Evolutionary conservation across 2,888 invertebrate genomes (phyloP), one percentile per base, ranked within the genome.

Genomic region (Ecliptopera silaceata): DNA sequence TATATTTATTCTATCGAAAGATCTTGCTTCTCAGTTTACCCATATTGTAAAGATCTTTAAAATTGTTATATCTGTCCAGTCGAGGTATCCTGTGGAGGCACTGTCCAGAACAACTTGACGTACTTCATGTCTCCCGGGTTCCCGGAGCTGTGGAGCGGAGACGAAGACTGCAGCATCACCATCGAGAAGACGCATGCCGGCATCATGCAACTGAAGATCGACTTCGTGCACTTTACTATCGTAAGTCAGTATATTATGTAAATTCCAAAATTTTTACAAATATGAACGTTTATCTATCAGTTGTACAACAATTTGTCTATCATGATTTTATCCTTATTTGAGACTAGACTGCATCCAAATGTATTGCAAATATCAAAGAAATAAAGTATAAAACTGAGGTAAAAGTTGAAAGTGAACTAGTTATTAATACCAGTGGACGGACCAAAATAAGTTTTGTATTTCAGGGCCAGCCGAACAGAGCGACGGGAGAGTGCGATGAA

Each of bases 81-180:
- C 80, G 94, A 95, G 68, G 94, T 95, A 59, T 93, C 93, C 43
- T 97, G 97, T 82, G 94, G 94, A 22, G 93, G 93, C 38, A 93
- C 93, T 60, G 93, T 96, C 34, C 92, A 92, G 77, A 96, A 96
- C 86, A 97, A 97, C 84, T 91, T 96, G 55, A 97, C 96, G 0
- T 96, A 97, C 84, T 95, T 97, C 80, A 93, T 95, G 70, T 97
- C 95, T 34, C 97, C 97, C 0, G 94, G 94, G 61, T 97, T 96
- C 84, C 97, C 97, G 1, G 95, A 95, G 71, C 92, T 96, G 58
- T 94, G 95, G 86, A 89, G 88, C 43, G 94, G 93, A 36, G 92
- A 94, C 65, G 90, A 93, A 58, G 93, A 94, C 65, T 97, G 97
- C 80, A 90, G 92, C 59, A 84, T 97, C 47, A 93, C 92, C 64